Base-by-base conservation (phyloP, 2,888 invertebrate species). In the Neoscelio sp. region DNA sequence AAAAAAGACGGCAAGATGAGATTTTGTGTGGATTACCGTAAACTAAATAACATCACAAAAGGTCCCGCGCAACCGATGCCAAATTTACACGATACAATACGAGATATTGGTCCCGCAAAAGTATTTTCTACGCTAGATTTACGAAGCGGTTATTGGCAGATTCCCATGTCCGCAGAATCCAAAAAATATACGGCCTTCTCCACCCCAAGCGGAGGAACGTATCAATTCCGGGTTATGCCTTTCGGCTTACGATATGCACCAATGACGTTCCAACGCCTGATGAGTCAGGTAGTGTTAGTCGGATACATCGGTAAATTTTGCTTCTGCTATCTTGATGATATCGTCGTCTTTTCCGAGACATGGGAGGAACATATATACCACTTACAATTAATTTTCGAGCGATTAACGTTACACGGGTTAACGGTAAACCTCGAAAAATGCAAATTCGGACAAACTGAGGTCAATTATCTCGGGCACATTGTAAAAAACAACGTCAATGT, bases 81-180 rank as follows among this genome's bases (percentile, higher is more conserved):
- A 0, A 48, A 77, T 1, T 82, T 85, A 1, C 78, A 80, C 5
- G 82, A 80, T 0, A 64, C 82, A 0, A 18, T 86, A 0, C 76
- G 81, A 5, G 82, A 81, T 13, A 54, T 87, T 0, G 84, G 86
- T 0, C 44, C 33, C 4, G 85, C 86, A 1, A 54, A 26, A 2
- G 62, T 84, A 15, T 86, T 86, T 30, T 67, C 84, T 1, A 83
- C 84, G 17, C 44, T 87, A 0, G 86, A 87, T 33, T 58, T 86
- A 3, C 74, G 79, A 23, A 78, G 80, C 28, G 85, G 85, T 2
- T 88, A 85, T 54, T 87, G 86, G 85, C 87, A 87, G 50, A 70
- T 87, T 4, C 83, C 81, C 1, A 30, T 50, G 50, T n/a, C n/a
- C n/a, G n/a, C n/a, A n/a, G n/a, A n/a, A n/a, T n/a, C n/a, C n/a